Evolutionary conservation across 2,797 vertebrate genomes (phyloP).

Genomic region (Sebastes baramenuke): DNA sequence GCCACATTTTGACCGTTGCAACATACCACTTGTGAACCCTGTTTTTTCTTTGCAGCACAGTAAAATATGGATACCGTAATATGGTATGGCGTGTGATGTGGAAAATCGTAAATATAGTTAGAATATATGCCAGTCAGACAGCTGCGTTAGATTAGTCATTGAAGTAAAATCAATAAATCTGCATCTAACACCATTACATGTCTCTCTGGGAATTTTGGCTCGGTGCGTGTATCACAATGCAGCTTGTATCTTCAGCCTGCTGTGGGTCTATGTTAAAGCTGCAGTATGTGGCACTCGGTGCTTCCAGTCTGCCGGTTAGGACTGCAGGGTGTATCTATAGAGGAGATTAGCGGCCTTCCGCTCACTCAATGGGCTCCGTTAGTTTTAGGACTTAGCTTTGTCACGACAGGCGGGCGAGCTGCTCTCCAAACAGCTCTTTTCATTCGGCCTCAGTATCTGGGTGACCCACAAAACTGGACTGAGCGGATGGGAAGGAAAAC

Average conservation of each 20-base stretch:
- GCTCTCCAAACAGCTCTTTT: constrained; percentile 63
- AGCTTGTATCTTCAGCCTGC: constrained; percentile 2
- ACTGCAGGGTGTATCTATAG: constrained; percentile 62
- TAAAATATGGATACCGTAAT: constrained; percentile 24
- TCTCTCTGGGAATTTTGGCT: constrained; percentile 30
- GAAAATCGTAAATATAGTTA: constrained; percentile 30
- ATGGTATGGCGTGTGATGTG: constrained; percentile 1
- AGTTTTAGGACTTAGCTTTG: constrained; percentile 72
- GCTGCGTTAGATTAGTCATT: constrained; percentile 28
- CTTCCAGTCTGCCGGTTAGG: constrained; percentile 45
- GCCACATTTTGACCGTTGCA: constrained; percentile 46
- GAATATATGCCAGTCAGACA: constrained; percentile 31
- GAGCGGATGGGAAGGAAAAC: constrained; percentile 20
- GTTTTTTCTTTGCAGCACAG: constrained; percentile 39
- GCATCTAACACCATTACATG: constrained; percentile 30
- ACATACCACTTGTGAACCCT: constrained; percentile 18
- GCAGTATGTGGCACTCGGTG: constrained; percentile 29
- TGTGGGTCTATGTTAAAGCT: constrained; percentile 29
- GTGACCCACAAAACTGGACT: constrained; percentile 46
- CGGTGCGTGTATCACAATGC: not conserved
- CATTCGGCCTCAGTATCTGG: constrained; percentile 44
- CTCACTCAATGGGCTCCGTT: constrained; percentile 61
- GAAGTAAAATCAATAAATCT: constrained; percentile 45
- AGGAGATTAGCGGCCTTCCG: constrained; percentile 78
- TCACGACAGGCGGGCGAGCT: constrained; percentile 56